Evolutionary conservation across 37 sponge, comb jelly and placozoan species (phyloP).

Genomic region (Oscarella lobularis): DNA sequence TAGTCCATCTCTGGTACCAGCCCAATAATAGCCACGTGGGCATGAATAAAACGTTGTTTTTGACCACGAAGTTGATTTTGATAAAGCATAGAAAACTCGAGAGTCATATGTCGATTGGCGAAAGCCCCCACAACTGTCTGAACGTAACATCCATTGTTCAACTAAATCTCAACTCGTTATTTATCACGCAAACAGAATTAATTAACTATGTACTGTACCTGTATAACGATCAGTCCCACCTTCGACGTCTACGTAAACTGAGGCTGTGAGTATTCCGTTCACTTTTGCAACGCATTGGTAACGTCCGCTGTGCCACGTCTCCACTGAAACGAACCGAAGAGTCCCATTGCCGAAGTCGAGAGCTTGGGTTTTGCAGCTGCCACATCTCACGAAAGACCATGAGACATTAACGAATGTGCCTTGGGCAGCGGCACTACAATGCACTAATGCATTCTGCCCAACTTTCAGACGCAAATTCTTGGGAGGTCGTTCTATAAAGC

Average conservation of each 20-base stretch:
- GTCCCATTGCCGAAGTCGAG: background rate
- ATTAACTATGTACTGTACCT: background rate
- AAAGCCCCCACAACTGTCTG: background rate
- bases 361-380: background rate
- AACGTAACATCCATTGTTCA: background rate
- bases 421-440: background rate
- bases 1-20: background rate
- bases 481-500: background rate
- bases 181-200: background rate
- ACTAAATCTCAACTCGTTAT: too few relatives aligned
- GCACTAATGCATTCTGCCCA: background rate
- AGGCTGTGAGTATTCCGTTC: too few relatives aligned
- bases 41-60: background rate
- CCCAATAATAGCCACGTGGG: background rate
- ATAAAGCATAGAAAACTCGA: background rate
- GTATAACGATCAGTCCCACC: too few relatives aligned
- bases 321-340: background rate
- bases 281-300: too few relatives aligned
- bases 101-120: background rate
- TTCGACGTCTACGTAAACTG: too few relatives aligned
- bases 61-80: background rate
- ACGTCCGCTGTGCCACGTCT: background rate
- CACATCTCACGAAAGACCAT: background rate
- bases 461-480: background rate
- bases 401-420: background rate